Base-by-base conservation (phyloP, 2,888 invertebrate species). In the Steinernema scapterisci region DNA sequence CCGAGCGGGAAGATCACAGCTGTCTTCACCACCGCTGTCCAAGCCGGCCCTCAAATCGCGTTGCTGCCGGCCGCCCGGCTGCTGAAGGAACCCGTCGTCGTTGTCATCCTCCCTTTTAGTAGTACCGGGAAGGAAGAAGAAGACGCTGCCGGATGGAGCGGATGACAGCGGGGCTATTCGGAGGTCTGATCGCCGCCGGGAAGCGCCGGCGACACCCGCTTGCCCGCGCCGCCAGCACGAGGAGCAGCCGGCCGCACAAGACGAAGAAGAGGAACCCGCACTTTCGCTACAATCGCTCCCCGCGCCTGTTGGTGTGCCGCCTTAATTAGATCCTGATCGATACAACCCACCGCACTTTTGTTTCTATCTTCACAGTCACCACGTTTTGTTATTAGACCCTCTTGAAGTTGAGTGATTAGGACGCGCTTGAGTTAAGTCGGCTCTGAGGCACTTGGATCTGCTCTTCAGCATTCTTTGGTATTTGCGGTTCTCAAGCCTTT, bases 1-100 rank as follows among this genome's bases (percentile, higher is more conserved):
- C 27, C 31, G 63, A 25, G 63, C 63, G 63, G 63, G 63, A 63
- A 63, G 63, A 63, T 63, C 63, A 63, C 63, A 63, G 63, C 63
- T 63, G 63, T 63, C 63, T n/a, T n/a, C n/a, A n/a, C n/a, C n/a
- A n/a, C n/a, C n/a, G n/a, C n/a, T n/a, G n/a, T n/a, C n/a, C n/a
- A n/a, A n/a, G n/a, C n/a, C 25, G 19, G 52, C 21, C 52, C 52
- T 21, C 23, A 23, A 23, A 19, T 21, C 9, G n/a, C 48, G 2
- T 48, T 19, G 52, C 21, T 21, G 52, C 52, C 52, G 23, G 19
- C 52, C 7, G 21, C 48, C n/a, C 13, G 48, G 3, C 48, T 19
- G 7, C 23, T 3, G 23, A 23, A 19, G 5, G 52, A 52, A 52
- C 52, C 52, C 52, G 19, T 16, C 48, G 23, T 9, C 21, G 52